Percentiles rank a stretch among this genome's conserved stretches.
Conservation (phyloP, 2,888 invertebrate species). For the Nycteola revayana region DNA sequence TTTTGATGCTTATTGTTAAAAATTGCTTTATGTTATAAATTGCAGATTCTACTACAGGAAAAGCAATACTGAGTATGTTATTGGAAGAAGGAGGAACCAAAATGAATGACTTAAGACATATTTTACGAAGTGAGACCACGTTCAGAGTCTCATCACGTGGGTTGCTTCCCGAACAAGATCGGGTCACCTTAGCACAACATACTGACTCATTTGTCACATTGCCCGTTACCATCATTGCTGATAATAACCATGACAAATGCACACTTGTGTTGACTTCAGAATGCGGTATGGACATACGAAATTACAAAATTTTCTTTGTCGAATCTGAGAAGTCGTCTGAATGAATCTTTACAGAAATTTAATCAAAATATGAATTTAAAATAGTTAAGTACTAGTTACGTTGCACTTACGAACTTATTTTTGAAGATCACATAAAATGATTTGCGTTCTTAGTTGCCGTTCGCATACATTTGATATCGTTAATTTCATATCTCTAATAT, state of each 20-base stretch:
- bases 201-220: slow-evolving; percentile 47
- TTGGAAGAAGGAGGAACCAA: slow-evolving; percentile 63
- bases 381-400: no score
- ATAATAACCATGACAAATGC: slow-evolving; percentile 57
- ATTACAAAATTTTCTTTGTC: slow-evolving; percentile 60
- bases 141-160: slow-evolving; percentile 54
- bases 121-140: slow-evolving; percentile 48
- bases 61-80: slow-evolving; percentile 59
- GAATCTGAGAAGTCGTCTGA: no score
- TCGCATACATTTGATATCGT: no score
- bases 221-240: slow-evolving; percentile 51
- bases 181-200: slow-evolving; percentile 53
- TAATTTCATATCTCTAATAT: no score
- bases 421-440: no score
- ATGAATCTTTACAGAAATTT: no score
- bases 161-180: slow-evolving; percentile 49
- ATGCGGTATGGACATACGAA: slow-evolving; percentile 71
- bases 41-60: slow-evolving; percentile 63
- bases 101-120: slow-evolving; percentile 60
- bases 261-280: slow-evolving; percentile 64
- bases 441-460: no score
- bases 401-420: no score
- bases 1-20: no score
- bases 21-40: slow-evolving; percentile 15
- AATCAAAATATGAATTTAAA: no score